A percentile compares a stretch with the other conserved stretches of the same genome.
Evolutionary conservation across 2,888 invertebrate species (phyloP).

Genomic region (Phrixothrix hirtus): DNA sequence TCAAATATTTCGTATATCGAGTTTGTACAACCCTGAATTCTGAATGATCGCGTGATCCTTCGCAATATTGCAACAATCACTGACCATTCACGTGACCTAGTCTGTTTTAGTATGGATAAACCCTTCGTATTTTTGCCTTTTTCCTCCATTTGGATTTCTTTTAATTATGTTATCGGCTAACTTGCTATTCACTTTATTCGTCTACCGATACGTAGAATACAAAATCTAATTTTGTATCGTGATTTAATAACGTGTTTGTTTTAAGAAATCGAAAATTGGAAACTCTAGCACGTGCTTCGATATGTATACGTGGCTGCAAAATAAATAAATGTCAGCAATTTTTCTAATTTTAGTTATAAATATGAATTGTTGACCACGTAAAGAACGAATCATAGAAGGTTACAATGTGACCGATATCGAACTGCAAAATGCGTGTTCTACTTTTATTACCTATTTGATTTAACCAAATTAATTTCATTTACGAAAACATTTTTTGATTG

Average conservation of each 20-base stretch:
- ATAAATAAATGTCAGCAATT: slow-evolving; percentile 5
- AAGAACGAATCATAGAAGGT: slow-evolving; percentile 11
- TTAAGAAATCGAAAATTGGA: too few species aligned
- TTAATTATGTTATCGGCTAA: too few species aligned
- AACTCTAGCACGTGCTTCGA: neutral
- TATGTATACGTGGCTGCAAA: neutral
- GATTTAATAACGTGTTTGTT: too few species aligned
- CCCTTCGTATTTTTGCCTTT: slow-evolving; percentile 38
- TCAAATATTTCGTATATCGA: slow-evolving; percentile 9
- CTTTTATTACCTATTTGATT: slow-evolving; percentile 12
- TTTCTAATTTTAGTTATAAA: slow-evolving; percentile 13
- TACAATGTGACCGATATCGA: slow-evolving; percentile 20
- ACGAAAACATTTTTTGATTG: neutral
- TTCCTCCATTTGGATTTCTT: slow-evolving; percentile 9
- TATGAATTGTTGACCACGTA: slow-evolving; percentile 13
- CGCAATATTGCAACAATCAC: slow-evolving; percentile 47
- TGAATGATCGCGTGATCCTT: slow-evolving; percentile 45
- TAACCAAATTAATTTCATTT: slow-evolving; percentile 6
- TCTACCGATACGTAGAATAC: too few species aligned
- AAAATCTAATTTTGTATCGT: too few species aligned
- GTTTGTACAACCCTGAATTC: slow-evolving; percentile 41
- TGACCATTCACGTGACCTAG: slow-evolving; percentile 48
- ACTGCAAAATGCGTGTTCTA: slow-evolving; percentile 15
- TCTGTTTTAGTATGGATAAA: slow-evolving; percentile 21
- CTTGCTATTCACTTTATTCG: too few species aligned